Evolutionary conservation across 92 coral and sea anemone genomes (phyloP), one percentile per base, ranked within the genome.

Genomic region (Porites cylindrica): DNA sequence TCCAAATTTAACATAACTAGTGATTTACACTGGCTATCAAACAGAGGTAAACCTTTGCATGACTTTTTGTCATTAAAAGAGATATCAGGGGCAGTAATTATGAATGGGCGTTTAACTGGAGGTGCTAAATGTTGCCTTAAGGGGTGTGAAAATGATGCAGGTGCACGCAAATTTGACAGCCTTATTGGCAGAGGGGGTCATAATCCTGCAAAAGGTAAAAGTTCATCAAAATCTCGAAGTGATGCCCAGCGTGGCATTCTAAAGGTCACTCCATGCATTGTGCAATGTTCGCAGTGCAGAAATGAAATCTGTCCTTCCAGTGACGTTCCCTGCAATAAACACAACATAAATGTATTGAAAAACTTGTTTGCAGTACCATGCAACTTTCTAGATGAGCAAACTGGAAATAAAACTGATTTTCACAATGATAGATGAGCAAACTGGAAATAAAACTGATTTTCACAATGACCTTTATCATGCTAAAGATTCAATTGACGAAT

Each of bases 61-160:
- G 73, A 89, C 12, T 58, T 13, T 61, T 13, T 77, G 17, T 64
- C 73, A 11, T 61, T 89, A 60, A 62, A 88, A 4, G 61, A 51
- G 24, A 71, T 88, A 65, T 60, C 88, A 54, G 70, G 84, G 13
- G 11, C 81, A 64, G 88, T 82, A 9, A 80, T 8, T 80, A 21
- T 21, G 23, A 21, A 21, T 21, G 23, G 23, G 23, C 23, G 23
- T 21, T 21, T 21, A 21, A 0, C 23, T 21, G 23, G 23, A 21
- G 23, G 23, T 21, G 23, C 23, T 21, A 21, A 21, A 21, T 21
- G 86, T 51, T 80, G 82, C 70, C 62, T 81, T 11, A 71, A 29
- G 78, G 74, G 85, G 12, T 88, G 91, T 50, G 67, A 38, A 19
- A 88, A 81, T 74, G 75, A 72, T 23, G 91, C 91, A 18, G 91